Percentiles rank a stretch among this genome's conserved stretches.
phyloP scores from a whole-genome alignment of 2,888 invertebrate species.

The Polylopha cassiicola region DNA sequence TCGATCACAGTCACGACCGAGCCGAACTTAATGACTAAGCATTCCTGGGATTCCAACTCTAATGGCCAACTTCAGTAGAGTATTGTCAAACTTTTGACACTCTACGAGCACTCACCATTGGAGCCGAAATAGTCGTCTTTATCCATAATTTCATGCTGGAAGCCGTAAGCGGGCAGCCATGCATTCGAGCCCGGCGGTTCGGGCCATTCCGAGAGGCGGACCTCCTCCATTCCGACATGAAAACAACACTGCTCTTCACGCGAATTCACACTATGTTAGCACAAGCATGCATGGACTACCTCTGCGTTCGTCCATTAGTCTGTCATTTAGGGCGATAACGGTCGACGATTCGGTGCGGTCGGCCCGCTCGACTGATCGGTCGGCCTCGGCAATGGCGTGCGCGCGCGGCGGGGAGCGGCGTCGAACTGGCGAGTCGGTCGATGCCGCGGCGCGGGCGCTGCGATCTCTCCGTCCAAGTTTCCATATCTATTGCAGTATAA shows the following conservation, averaged over 20 bases:
- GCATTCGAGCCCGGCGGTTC: constrained; percentile 83
- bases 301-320: constrained; percentile 70
- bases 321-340: constrained; percentile 73
- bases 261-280: constrained; percentile 58
- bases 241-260: constrained; percentile 73
- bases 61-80: constrained; percentile 29
- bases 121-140: constrained; percentile 81
- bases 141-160: constrained; percentile 81
- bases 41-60: constrained; percentile 31
- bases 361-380: constrained; percentile 31
- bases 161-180: constrained; percentile 88
- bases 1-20: constrained; percentile 35
- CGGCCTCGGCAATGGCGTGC: constrained; percentile 38
- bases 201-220: constrained; percentile 82
- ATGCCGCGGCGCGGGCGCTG: constrained; percentile 49
- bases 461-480: constrained; percentile 59
- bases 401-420: constrained; percentile 63
- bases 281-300: constrained; percentile 73
- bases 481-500: constrained; percentile 51
- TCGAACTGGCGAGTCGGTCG: constrained; percentile 41
- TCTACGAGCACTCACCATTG: constrained; percentile 74
- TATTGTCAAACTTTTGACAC: constrained; percentile 22
- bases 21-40: constrained; percentile 35
- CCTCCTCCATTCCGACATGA: constrained; percentile 78
- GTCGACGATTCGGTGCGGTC: constrained; percentile 50